Conservation (phyloP, 2,797 vertebrate genomes). For the Syngnathus rostellatus region DNA sequence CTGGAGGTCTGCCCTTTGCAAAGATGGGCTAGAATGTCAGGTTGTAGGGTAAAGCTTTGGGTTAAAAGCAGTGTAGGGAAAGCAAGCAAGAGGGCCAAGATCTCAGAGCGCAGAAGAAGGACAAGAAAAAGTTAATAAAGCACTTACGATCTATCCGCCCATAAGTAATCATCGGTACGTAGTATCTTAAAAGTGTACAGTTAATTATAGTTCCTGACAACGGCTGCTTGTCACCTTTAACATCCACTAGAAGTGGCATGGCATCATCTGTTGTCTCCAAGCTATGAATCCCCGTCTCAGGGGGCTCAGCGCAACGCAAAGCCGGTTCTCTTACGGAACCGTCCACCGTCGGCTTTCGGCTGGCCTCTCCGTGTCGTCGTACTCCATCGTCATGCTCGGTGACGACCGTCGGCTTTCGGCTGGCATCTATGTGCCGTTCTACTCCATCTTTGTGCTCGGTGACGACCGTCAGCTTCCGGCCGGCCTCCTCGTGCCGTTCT, state of each 20-base stretch:
- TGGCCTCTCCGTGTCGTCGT: constrained; percentile 50
- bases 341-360: constrained; percentile 59
- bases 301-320: constrained; percentile 51
- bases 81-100: background rate
- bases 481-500: constrained; percentile 50
- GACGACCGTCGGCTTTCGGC: constrained; percentile 49
- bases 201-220: background rate
- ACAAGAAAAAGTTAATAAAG: background rate
- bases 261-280: constrained; percentile 63
- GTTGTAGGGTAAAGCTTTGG: background rate
- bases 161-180: background rate
- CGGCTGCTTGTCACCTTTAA: constrained; percentile 73
- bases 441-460: constrained; percentile 58
- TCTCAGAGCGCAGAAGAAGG: background rate
- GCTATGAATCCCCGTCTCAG: constrained; percentile 62
- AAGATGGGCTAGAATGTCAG: background rate
- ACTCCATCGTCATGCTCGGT: constrained; percentile 58
- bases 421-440: constrained; percentile 50
- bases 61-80: background rate
- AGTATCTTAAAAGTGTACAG: background rate
- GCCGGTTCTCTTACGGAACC: constrained; percentile 61
- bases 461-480: constrained; percentile 49
- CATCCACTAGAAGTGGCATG: constrained; percentile 66
- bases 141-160: background rate
- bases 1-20: constrained; percentile 2